phyloP scores from a whole-genome alignment of 1,140 invertebrate species.

The Drosophila grimshawi region DNA sequence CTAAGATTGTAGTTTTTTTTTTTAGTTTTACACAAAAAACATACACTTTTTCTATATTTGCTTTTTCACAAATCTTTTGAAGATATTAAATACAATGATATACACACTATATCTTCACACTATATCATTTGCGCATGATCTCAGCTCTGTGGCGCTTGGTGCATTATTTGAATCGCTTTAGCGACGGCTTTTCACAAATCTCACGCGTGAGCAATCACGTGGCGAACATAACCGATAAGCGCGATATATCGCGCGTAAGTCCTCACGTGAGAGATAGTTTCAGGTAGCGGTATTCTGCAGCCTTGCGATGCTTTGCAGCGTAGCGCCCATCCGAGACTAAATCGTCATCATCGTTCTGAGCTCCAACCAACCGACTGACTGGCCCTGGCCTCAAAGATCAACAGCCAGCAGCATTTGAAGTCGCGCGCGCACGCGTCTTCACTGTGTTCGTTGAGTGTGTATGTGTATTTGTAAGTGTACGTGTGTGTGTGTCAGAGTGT shows the following conservation, averaged over 20 bases:
- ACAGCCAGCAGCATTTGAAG: slow-evolving; percentile 55
- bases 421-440: slow-evolving; percentile 72
- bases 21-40: slow-evolving; percentile 11
- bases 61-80: background rate
- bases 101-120: background rate
- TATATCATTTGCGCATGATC: background rate
- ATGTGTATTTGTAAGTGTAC: slow-evolving; percentile 9
- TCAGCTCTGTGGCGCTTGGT: background rate
- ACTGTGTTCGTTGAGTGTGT: slow-evolving; percentile 8
- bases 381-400: slow-evolving; percentile 79
- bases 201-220: slow-evolving; percentile 51
- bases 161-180: slow-evolving; percentile 25
- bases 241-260: slow-evolving; percentile 32
- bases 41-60: background rate
- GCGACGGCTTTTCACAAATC: slow-evolving; percentile 60
- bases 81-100: background rate
- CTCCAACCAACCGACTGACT: slow-evolving; percentile 66
- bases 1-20: background rate
- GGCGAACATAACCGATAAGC: slow-evolving; percentile 46
- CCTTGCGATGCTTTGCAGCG: slow-evolving; percentile 74
- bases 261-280: slow-evolving; percentile 11
- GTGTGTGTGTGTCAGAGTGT: slow-evolving; percentile 1
- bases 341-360: slow-evolving; percentile 73
- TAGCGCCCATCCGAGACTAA: slow-evolving; percentile 80
- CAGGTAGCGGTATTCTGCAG: slow-evolving; percentile 49